Conservation (phyloP, 2,113 vertebrate genomes). For the Silurus glanis region DNA sequence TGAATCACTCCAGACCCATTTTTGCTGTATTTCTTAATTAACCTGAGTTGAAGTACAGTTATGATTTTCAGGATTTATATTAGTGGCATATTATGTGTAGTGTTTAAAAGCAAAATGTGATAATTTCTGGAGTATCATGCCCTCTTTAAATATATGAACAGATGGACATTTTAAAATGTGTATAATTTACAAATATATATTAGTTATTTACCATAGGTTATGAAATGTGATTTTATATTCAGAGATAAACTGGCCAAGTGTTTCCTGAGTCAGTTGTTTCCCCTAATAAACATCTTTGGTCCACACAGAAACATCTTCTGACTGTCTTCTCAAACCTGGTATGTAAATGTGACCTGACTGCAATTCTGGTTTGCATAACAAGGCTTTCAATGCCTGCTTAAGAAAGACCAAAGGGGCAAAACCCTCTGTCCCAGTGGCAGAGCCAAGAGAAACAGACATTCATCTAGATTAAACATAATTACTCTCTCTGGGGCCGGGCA, state of each 20-base stretch:
- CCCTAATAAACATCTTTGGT: background rate
- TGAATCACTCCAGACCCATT: background rate
- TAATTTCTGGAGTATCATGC: background rate
- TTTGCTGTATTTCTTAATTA: background rate
- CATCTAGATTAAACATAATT: slow-evolving; percentile 66
- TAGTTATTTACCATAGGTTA: background rate
- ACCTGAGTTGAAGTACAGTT: background rate
- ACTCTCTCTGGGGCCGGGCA: slow-evolving; percentile 68
- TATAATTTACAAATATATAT: background rate
- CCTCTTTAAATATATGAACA: background rate
- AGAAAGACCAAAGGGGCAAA: background rate
- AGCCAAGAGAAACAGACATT: slow-evolving; percentile 65
- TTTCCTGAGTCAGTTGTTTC: background rate
- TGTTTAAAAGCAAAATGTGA: background rate
- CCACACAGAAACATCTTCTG: background rate
- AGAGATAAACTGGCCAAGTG: background rate
- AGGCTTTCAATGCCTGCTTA: background rate
- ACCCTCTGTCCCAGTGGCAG: slow-evolving; percentile 21
- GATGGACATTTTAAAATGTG: background rate
- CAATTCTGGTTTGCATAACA: background rate
- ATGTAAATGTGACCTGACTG: background rate
- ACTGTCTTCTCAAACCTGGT: background rate
- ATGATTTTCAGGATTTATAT: background rate
- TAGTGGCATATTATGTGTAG: background rate
- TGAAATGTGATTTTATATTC: background rate